Percentiles rank a stretch among this genome's conserved stretches.
Conservation (phyloP, 2,797 vertebrate species). For the Carduelis carduelis region DNA sequence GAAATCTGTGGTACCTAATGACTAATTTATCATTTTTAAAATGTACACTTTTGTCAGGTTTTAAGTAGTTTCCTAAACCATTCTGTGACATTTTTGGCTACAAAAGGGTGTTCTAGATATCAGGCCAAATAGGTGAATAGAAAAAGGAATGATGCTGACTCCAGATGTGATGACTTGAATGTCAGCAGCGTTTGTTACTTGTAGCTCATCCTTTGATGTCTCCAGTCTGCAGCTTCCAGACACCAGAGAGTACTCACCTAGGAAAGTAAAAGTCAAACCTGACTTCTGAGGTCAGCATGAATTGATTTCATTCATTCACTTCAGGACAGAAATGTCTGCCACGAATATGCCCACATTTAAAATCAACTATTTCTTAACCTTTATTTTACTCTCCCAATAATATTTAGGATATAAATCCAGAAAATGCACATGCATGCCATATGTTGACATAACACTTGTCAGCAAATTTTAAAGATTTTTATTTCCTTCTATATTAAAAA, state of each 20-base stretch:
- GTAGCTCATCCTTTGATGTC: not conserved
- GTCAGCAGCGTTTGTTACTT: not conserved
- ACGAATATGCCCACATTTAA: not conserved
- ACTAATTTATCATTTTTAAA: not conserved
- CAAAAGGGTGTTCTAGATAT: not conserved
- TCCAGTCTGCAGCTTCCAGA: not conserved
- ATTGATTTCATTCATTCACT: not conserved
- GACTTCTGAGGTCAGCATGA: not conserved
- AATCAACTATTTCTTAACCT: not conserved
- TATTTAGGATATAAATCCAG: not conserved
- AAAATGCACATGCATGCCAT: not conserved
- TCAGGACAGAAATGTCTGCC: not conserved
- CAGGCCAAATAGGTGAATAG: not conserved
- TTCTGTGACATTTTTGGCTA: slow-evolving; percentile 22
- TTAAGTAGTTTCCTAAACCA: not conserved
- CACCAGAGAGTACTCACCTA: not conserved
- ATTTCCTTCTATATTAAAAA: not conserved
- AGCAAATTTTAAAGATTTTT: not conserved
- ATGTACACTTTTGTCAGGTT: not conserved
- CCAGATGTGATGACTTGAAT: not conserved
- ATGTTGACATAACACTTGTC: not conserved
- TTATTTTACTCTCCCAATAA: not conserved
- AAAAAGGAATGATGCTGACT: not conserved
- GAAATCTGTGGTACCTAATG: not conserved
- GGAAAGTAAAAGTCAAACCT: not conserved